phyloP scores from a whole-genome alignment of 1,140 invertebrate species.

The Zaprionus capensis region DNA sequence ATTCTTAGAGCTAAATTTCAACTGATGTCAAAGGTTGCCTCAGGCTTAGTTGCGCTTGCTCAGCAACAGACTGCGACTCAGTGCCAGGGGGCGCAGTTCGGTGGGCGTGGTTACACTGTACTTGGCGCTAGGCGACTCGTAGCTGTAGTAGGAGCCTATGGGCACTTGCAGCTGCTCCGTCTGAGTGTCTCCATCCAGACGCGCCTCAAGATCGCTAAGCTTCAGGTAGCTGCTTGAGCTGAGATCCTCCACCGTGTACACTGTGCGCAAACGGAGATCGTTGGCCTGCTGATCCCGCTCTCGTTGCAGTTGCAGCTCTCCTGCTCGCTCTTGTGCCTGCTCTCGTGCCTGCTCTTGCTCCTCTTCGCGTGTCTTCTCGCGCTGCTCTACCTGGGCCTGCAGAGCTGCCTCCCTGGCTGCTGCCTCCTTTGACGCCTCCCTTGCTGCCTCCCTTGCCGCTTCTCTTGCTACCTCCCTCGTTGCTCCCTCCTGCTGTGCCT shows the following conservation, averaged over 20 bases:
- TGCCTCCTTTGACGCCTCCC: background rate
- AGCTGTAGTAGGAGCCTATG: conserved; percentile 67
- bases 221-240: conserved; percentile 71
- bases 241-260: conserved; percentile 62
- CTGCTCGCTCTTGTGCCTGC: background rate
- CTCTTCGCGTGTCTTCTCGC: background rate
- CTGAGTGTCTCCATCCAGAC: conserved; percentile 42
- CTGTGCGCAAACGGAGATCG: conserved; percentile 55
- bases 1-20: conserved; percentile 46
- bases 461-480: background rate
- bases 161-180: conserved; percentile 58
- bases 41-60: conserved; percentile 56
- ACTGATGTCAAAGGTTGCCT: background rate
- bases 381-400: background rate
- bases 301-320: background rate
- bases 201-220: conserved; percentile 56
- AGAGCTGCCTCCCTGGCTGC: background rate
- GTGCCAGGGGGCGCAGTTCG: conserved; percentile 67
- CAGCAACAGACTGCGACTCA: conserved; percentile 68
- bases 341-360: background rate
- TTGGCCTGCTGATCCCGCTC: conserved; percentile 11
- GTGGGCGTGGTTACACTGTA: conserved; percentile 79
- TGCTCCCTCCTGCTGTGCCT: background rate
- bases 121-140: conserved; percentile 63
- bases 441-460: background rate